phyloP scores from a whole-genome alignment of 2,888 invertebrate genomes.

The Agonopterix arenella region DNA sequence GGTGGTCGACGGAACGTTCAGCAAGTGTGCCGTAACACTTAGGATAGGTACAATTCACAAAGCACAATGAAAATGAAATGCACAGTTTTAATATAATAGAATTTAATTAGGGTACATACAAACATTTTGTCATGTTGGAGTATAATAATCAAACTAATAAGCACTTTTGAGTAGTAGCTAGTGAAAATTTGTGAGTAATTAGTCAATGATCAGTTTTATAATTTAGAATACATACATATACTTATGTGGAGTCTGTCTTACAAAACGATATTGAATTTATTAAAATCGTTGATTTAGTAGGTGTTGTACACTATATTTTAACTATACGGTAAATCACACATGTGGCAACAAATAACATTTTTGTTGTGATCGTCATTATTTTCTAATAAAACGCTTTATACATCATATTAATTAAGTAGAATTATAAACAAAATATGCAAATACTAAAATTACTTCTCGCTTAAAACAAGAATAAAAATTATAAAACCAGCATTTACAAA shows the following conservation, averaged over 20 bases:
- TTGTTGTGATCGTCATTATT: no score
- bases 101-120: constrained; percentile 77
- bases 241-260: constrained; percentile 45
- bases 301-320: no score
- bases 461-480: constrained; percentile 16
- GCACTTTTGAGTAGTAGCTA: constrained; percentile 63
- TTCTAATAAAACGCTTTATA: background rate
- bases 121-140: constrained; percentile 74
- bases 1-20: no score
- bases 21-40: no score
- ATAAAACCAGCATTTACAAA: constrained; percentile 20
- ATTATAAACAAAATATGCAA: background rate
- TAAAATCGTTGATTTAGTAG: no score
- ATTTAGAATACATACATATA: constrained; percentile 27
- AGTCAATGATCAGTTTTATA: constrained; percentile 41
- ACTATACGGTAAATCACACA: no score
- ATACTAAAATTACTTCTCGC: constrained; percentile 25
- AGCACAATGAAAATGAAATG: constrained; percentile 33
- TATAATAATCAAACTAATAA: constrained; percentile 74
- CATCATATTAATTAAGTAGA: background rate
- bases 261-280: no score
- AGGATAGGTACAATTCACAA: no score
- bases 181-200: constrained; percentile 57
- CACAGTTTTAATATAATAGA: constrained; percentile 62
- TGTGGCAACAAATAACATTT: no score